Percentiles rank a stretch among this genome's conserved stretches.
Conservation (phyloP, 2,888 invertebrate species). For the Zaprionus bogoriensis region DNA sequence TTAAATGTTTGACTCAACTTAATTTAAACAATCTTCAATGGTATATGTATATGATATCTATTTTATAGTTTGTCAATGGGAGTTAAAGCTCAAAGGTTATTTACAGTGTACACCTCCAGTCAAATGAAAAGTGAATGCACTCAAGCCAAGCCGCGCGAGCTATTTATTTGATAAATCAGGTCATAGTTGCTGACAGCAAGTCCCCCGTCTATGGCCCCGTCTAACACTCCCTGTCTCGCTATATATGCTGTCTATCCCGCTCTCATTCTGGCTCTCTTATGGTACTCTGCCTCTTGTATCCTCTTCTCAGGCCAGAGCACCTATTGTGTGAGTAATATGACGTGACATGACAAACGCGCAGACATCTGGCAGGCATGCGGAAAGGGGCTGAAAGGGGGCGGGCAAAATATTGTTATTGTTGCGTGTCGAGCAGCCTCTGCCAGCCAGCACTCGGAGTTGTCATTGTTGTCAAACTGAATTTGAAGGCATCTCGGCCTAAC, state of each 20-base stretch:
- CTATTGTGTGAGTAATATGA: conserved; percentile 71
- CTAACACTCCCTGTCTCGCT: conserved; percentile 21
- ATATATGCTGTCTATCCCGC: not conserved
- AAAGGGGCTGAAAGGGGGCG: not conserved
- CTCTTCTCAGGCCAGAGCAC: conserved; percentile 10
- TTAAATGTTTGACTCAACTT: too few species aligned
- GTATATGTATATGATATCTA: too few species aligned
- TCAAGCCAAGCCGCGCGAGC: conserved; percentile 55
- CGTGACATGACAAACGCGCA: conserved; percentile 65
- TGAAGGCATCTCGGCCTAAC: conserved; percentile 32
- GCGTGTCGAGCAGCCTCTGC: conserved; percentile 48
- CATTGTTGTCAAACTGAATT: conserved; percentile 47
- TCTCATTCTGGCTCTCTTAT: not conserved
- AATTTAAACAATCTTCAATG: too few species aligned
- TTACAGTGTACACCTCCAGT: conserved; percentile 40
- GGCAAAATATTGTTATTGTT: conserved; percentile 44
- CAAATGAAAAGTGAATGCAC: conserved; percentile 72
- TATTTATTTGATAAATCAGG: conserved; percentile 76
- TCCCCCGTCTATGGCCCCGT: too few species aligned
- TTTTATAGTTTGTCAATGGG: too few species aligned
- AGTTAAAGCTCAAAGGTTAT: conserved; percentile 9
- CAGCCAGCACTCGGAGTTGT: conserved; percentile 22
- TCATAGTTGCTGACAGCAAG: conserved; percentile 58
- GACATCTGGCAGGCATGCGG: conserved; percentile 14
- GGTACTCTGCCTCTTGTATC: conserved; percentile 5